Evolutionary conservation across 2,113 vertebrate species (phyloP).

Genomic region (Thomomys bottae): DNA sequence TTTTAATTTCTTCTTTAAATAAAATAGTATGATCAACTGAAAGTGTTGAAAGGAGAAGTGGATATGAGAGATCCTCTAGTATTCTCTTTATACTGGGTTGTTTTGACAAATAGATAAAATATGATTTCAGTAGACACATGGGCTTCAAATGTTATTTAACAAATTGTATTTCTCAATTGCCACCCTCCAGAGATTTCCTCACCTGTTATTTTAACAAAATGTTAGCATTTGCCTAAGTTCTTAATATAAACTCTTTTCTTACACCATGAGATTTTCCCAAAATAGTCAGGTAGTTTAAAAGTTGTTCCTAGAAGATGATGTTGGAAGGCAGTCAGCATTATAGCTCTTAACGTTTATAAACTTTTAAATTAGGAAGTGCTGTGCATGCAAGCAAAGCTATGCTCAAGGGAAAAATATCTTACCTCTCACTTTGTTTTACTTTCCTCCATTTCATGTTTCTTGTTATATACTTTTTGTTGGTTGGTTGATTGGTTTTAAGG

Average conservation of each 20-base stretch:
- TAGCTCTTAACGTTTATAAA: slow-evolving; percentile 26
- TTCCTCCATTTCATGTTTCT: background rate
- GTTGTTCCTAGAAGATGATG: slow-evolving; percentile 64
- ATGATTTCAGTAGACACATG: background rate
- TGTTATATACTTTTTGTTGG: background rate
- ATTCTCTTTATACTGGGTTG: background rate
- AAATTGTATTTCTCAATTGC: slow-evolving; percentile 57
- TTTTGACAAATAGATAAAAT: slow-evolving; percentile 50
- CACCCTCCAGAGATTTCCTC: slow-evolving; percentile 67
- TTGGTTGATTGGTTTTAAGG: background rate
- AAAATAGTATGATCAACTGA: background rate
- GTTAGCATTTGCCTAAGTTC: slow-evolving; percentile 66
- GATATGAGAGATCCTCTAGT: background rate
- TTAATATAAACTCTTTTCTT: slow-evolving; percentile 57
- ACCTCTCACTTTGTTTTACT: background rate
- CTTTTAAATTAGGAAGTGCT: slow-evolving; percentile 30
- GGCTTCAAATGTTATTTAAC: slow-evolving; percentile 57
- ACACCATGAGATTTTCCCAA: slow-evolving; percentile 51
- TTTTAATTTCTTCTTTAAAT: background rate
- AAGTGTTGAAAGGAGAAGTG: background rate
- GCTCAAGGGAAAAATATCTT: background rate
- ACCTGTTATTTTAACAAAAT: slow-evolving; percentile 76
- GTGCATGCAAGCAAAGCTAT: background rate
- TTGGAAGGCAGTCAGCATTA: slow-evolving; percentile 41
- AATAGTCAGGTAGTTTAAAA: slow-evolving; percentile 71